Evolutionary conservation across 2,888 invertebrate species (phyloP).

Genomic region (Cephus rjabovi): DNA sequence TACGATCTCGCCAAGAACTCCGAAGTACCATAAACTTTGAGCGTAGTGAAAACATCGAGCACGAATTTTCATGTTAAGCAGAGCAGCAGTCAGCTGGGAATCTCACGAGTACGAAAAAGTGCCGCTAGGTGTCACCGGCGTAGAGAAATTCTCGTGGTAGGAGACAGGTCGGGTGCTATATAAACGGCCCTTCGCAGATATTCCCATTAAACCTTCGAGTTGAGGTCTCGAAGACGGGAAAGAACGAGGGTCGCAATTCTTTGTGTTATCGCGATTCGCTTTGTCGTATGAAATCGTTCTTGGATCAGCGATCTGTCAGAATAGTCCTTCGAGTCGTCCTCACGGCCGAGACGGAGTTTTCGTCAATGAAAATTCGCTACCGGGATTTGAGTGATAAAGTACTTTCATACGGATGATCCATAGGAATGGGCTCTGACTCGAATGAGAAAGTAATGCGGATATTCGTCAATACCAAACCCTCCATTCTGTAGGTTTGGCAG

Average conservation of each 20-base stretch:
- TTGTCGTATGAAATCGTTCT: neutral
- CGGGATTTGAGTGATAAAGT: constrained; percentile 18
- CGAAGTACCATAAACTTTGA: neutral
- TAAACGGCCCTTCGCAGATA: neutral
- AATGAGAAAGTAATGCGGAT: constrained; percentile 25
- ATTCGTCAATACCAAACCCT: constrained; percentile 19
- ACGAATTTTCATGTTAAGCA: neutral
- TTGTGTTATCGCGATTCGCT: neutral
- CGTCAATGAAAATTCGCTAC: neutral
- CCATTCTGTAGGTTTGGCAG: neutral
- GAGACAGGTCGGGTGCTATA: neutral
- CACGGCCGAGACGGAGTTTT: neutral
- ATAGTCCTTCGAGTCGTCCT: neutral
- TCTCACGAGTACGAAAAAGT: neutral
- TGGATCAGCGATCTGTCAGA: neutral
- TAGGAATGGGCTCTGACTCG: constrained; percentile 11
- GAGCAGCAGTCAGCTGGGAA: neutral
- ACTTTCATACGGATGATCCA: constrained; percentile 22
- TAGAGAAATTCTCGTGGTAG: neutral
- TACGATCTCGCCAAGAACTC: too few relatives aligned
- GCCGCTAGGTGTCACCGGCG: neutral
- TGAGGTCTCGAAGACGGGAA: neutral
- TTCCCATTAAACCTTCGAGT: neutral
- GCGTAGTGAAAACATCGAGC: neutral
- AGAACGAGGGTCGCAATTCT: neutral